Conservation (phyloP, 2,888 invertebrate species). For the Listrodromus nycthemerus region DNA sequence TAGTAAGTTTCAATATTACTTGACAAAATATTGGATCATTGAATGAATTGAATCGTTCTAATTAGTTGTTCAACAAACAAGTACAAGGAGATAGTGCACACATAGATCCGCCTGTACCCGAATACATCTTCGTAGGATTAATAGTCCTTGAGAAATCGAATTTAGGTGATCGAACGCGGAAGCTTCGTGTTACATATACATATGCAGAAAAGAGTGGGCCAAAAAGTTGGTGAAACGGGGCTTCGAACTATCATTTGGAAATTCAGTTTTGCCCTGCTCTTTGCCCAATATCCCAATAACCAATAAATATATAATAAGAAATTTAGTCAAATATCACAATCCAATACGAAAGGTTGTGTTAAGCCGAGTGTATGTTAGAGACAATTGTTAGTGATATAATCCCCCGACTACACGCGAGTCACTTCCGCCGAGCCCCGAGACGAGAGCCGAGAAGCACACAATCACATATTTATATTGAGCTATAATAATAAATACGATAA, state of each 20-base stretch:
- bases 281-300: too few relatives aligned
- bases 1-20: slow-evolving; percentile 48
- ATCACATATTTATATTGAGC: slow-evolving; percentile 61
- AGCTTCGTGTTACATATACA: not conserved
- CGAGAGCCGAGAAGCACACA: slow-evolving; percentile 84
- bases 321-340: slow-evolving; percentile 21
- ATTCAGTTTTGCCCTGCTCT: too few relatives aligned
- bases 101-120: slow-evolving; percentile 45
- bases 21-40: slow-evolving; percentile 39
- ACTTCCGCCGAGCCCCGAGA: slow-evolving; percentile 85
- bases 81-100: slow-evolving; percentile 22
- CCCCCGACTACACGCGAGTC: slow-evolving; percentile 83
- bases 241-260: too few relatives aligned
- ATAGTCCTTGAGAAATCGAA: not conserved
- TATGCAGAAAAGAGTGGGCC: too few relatives aligned
- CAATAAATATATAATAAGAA: too few relatives aligned
- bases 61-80: slow-evolving; percentile 21
- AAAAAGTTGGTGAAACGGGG: too few relatives aligned
- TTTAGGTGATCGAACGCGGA: not conserved
- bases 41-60: slow-evolving; percentile 55
- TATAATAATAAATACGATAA: not conserved
- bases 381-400: slow-evolving; percentile 76
- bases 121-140: slow-evolving; percentile 45
- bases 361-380: slow-evolving; percentile 79
- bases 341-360: slow-evolving; percentile 72